Evolutionary conservation across 2,888 invertebrate genomes (phyloP).

Genomic region (Actias luna): DNA sequence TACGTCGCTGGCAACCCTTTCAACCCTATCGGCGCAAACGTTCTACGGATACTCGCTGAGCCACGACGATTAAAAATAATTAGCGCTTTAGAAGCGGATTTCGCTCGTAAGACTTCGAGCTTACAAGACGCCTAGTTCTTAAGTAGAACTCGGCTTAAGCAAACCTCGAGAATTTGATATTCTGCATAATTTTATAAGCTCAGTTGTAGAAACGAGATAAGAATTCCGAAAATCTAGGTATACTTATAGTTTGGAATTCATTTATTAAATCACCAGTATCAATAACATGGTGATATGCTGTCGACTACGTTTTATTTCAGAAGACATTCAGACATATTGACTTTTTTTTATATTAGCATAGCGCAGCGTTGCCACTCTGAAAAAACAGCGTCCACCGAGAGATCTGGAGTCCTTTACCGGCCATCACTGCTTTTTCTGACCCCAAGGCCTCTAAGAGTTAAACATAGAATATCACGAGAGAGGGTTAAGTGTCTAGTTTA

Average conservation of each 20-base stretch:
- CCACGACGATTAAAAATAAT: conserved; percentile 66
- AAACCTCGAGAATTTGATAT: conserved; percentile 18
- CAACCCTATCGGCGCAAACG: conserved; percentile 38
- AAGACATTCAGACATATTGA: too few relatives aligned
- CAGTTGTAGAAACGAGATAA: conserved; percentile 13
- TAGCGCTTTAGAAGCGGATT: conserved; percentile 53
- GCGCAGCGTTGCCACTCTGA: too few relatives aligned
- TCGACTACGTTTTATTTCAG: too few relatives aligned
- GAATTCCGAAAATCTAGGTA: not conserved
- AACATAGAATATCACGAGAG: too few relatives aligned
- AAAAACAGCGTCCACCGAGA: too few relatives aligned
- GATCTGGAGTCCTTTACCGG: too few relatives aligned
- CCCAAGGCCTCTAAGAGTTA: too few relatives aligned
- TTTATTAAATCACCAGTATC: conserved; percentile 1
- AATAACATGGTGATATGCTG: too few relatives aligned
- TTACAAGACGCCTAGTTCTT: conserved; percentile 29
- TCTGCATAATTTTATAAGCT: conserved; percentile 19
- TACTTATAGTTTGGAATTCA: not conserved
- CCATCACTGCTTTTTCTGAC: too few relatives aligned
- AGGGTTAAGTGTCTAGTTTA: too few relatives aligned
- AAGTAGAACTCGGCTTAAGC: conserved; percentile 11
- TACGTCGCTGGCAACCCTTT: not conserved
- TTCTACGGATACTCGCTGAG: conserved; percentile 42
- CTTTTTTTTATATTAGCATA: too few relatives aligned
- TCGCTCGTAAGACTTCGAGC: conserved; percentile 41